phyloP scores from a whole-genome alignment of 92 coral and sea anemone genomes.

The Zoanthus solanderi region DNA sequence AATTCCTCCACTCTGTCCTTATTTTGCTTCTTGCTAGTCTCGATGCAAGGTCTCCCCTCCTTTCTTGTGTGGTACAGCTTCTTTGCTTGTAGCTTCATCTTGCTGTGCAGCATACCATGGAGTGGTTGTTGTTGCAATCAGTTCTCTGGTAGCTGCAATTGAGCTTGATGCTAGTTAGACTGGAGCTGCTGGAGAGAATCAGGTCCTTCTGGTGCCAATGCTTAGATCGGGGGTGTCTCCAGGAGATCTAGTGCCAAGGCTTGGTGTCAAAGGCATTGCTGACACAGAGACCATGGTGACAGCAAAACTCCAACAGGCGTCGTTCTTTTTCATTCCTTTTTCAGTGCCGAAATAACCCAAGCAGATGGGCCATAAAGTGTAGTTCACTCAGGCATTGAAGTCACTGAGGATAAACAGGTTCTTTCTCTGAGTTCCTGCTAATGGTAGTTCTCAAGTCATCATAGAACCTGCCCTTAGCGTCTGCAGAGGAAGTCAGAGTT shows the following conservation, averaged over 20 bases:
- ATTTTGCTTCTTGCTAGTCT: conserved; percentile 6
- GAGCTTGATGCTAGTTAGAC: not conserved
- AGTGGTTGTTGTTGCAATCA: not conserved
- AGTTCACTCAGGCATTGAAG: no score
- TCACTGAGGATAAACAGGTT: no score
- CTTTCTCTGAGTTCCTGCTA: no score
- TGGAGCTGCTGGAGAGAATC: not conserved
- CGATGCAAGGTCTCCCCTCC: conserved; percentile 21
- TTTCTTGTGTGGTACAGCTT: not conserved
- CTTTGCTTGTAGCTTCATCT: conserved; percentile 21
- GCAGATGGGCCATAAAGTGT: not conserved
- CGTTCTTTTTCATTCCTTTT: not conserved
- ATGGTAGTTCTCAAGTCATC: no score
- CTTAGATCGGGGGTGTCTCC: conserved; percentile 11
- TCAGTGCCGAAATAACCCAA: not conserved
- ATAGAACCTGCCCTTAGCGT: no score
- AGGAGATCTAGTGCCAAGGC: conserved; percentile 28
- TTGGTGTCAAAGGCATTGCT: not conserved
- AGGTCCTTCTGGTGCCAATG: not conserved
- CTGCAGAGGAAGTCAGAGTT: no score
- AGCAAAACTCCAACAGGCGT: not conserved
- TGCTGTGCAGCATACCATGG: conserved; percentile 17
- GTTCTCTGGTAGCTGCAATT: not conserved
- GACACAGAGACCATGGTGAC: not conserved
- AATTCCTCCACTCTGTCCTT: conserved; percentile 6